A percentile compares a stretch with the other conserved stretches of the same genome.
Evolutionary conservation across 2,888 invertebrate species (phyloP).

Genomic region (Junonia oenone): DNA sequence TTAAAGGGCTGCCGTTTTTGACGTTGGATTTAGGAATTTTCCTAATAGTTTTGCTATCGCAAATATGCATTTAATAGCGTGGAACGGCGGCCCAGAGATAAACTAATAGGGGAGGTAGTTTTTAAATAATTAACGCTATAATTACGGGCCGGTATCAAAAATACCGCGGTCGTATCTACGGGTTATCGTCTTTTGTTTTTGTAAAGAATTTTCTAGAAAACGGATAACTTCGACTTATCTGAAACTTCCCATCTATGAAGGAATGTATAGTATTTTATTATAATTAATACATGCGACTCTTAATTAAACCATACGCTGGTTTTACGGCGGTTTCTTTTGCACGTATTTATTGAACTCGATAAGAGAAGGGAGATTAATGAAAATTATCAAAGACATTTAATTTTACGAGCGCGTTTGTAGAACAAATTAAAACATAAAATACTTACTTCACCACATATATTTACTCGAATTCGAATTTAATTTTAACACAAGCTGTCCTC

Average conservation of each 20-base stretch:
- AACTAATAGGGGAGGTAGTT: slow-evolving; percentile 59
- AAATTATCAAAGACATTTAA: too few species aligned
- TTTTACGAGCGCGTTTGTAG: too few species aligned
- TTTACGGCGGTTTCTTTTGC: neutral
- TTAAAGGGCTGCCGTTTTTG: slow-evolving; percentile 21
- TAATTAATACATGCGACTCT: neutral
- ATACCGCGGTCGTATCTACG: slow-evolving; percentile 6
- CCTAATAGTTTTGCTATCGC: slow-evolving; percentile 59
- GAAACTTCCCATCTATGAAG: neutral
- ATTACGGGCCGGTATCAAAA: slow-evolving; percentile 28
- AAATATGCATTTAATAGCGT: slow-evolving; percentile 51
- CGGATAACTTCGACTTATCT: neutral
- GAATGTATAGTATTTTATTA: neutral
- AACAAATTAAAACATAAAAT: slow-evolving; percentile 25
- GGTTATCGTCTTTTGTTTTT: slow-evolving; percentile 9
- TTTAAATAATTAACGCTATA: slow-evolving; percentile 48
- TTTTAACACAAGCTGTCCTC: too few species aligned
- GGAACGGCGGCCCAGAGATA: slow-evolving; percentile 49
- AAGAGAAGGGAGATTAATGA: neutral
- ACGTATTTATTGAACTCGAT: too few species aligned
- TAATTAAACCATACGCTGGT: too few species aligned
- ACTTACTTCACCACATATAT: slow-evolving; percentile 20
- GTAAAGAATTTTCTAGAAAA: slow-evolving; percentile 13
- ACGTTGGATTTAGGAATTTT: slow-evolving; percentile 47
- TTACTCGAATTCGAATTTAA: too few species aligned